Evolutionary conservation across 2,113 vertebrate genomes (phyloP).

Genomic region (Paracanthobrama guichenoti): DNA sequence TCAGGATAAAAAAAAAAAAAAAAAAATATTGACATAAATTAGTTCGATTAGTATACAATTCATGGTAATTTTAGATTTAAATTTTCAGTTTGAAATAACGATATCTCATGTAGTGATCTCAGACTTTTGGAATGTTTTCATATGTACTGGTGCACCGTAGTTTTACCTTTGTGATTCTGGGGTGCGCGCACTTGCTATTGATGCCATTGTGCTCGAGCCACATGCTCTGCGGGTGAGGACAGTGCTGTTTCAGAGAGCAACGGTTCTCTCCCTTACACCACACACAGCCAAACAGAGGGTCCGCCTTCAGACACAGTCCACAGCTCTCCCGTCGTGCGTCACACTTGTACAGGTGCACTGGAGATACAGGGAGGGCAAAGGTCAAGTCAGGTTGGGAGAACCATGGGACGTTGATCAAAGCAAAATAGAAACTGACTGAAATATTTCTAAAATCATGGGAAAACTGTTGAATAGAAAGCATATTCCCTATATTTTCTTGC

Average conservation of each 20-base stretch:
- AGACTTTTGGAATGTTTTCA: slow-evolving; percentile 3
- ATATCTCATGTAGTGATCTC: neutral
- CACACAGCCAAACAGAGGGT: slow-evolving; percentile 91
- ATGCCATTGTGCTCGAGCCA: slow-evolving; percentile 90
- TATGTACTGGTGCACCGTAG: slow-evolving; percentile 20
- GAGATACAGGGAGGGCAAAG: slow-evolving; percentile 15
- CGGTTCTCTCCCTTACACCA: slow-evolving; percentile 92
- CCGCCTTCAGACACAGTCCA: slow-evolving; percentile 93
- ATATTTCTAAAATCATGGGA: neutral
- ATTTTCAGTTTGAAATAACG: no score
- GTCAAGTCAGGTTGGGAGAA: neutral
- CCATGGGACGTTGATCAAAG: neutral
- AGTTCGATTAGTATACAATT: neutral
- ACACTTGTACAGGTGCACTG: slow-evolving; percentile 97
- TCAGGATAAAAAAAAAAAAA: no score
- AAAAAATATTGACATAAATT: no score
- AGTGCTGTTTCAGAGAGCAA: slow-evolving; percentile 94
- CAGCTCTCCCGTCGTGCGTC: slow-evolving; percentile 94
- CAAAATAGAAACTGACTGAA: neutral
- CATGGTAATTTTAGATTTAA: no score
- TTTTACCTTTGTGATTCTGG: slow-evolving; percentile 94
- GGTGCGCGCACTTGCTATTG: slow-evolving; percentile 95
- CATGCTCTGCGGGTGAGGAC: slow-evolving; percentile 84
- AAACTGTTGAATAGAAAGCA: neutral
- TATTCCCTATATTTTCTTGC: neutral